Evolutionary conservation across 2,888 invertebrate genomes (phyloP).

Genomic region (Taenaris catops): DNA sequence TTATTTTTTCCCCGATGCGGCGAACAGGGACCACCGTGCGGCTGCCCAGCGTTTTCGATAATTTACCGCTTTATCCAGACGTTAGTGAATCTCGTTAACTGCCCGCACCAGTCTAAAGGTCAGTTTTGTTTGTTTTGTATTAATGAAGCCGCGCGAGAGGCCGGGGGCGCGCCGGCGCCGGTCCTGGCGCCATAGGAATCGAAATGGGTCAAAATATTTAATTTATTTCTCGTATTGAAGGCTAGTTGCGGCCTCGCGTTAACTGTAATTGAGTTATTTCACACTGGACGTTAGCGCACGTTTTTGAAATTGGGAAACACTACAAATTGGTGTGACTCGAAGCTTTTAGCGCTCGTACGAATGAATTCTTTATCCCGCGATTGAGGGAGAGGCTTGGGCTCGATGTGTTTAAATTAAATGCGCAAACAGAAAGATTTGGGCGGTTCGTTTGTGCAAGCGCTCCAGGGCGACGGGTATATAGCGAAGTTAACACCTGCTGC

Average conservation of each 20-base stretch:
- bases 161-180: slow-evolving; percentile 73
- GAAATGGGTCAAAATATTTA: slow-evolving; percentile 71
- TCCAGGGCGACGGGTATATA: slow-evolving; percentile 38
- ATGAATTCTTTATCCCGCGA: slow-evolving; percentile 45
- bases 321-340: slow-evolving; percentile 46
- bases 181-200: slow-evolving; percentile 62
- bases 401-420: slow-evolving; percentile 46
- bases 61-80: slow-evolving; percentile 76
- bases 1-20: slow-evolving; percentile 45
- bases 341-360: slow-evolving; percentile 58
- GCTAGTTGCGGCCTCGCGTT: slow-evolving; percentile 39
- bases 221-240: slow-evolving; percentile 66
- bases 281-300: slow-evolving; percentile 29
- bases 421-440: slow-evolving; percentile 64
- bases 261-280: slow-evolving; percentile 64
- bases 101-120: slow-evolving; percentile 68
- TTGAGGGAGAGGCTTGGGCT: slow-evolving; percentile 38
- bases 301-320: slow-evolving; percentile 20
- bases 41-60: slow-evolving; percentile 65
- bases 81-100: slow-evolving; percentile 76
- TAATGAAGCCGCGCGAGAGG: slow-evolving; percentile 68
- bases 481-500: slow-evolving; percentile 66
- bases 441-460: slow-evolving; percentile 65
- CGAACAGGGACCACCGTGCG: slow-evolving; percentile 62
- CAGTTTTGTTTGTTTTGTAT: slow-evolving; percentile 78